Base-by-base conservation (phyloP, 2,888 invertebrate species). In the Acanthosepion lycidas region DNA sequence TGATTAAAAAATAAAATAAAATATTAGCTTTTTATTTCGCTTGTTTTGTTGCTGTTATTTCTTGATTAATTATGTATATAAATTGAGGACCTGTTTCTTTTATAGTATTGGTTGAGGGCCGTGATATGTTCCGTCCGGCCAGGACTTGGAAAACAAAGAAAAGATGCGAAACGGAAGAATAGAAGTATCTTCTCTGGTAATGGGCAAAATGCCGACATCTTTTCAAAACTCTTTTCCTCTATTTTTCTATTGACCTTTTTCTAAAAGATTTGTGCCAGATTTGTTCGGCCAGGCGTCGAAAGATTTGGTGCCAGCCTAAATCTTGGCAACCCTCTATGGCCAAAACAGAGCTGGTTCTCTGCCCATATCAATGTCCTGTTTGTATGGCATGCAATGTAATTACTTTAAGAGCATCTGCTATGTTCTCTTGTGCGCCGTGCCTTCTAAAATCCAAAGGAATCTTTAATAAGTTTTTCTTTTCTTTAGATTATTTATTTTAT, bases 281-380 rank as follows among this genome's bases (percentile, higher is more conserved):
- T n/a, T 78, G 78, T 78, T 78, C 78, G 78, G n/a, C 78, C 78
- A 78, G 78, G 78, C 78, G 78, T n/a, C 78, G 78, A 78, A 78
- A 33, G 33, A 33, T n/a, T 33, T 33, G 78, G 78, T 3, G 78
- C 78, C 78, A 78, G 33, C 78, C n/a, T 78, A 33, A 78, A 33
- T 78, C 78, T 33, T 78, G 78, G 78, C 78, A 78, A 78, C n/a
- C 9, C 9, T n/a, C 12, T 78, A n/a, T n/a, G 28, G 78, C 78
- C 78, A 78, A n/a, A 78, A 33, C 33, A 78, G 18, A 78, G n/a
- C n/a, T 33, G 6, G 78, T n/a, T 78, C 78, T 78, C 9, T 78
- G 78, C n/a, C n/a, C 15, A n/a, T 33, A 78, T 78, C n/a, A 78
- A 78, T 33, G 78, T n/a, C 78, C 18, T 33, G n/a, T 78, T 78